These are phyloP conservation scores for Blastobasis adustella DNA, from an alignment of 2,888 invertebrate species.

Conservation along the genomic window DNA sequence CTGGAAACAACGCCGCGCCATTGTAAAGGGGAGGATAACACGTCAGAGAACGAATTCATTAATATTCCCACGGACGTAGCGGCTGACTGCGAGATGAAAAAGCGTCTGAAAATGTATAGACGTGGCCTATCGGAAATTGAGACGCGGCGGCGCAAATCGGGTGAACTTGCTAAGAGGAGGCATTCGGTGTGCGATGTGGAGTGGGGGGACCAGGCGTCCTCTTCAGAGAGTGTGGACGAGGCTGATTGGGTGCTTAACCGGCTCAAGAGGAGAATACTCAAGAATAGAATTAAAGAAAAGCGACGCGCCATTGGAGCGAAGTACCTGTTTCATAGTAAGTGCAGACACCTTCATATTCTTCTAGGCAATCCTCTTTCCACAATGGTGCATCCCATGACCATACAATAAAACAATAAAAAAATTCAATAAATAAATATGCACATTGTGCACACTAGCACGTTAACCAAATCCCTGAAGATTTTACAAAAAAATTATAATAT, in stretches of 20 bases:
- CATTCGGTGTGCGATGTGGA: conserved; percentile 51
- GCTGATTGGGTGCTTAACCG: conserved; percentile 67
- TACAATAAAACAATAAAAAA: too few species aligned
- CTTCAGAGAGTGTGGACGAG: conserved; percentile 70
- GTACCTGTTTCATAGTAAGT: conserved; percentile 48
- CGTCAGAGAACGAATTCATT: conserved; percentile 55
- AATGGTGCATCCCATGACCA: too few species aligned
- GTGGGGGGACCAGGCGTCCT: conserved; percentile 49
- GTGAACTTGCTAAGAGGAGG: conserved; percentile 47
- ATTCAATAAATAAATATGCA: too few species aligned
- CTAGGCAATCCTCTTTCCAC: too few species aligned
- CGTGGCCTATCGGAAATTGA: conserved; percentile 65
- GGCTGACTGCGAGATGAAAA: conserved; percentile 63
- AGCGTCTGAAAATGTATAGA: conserved; percentile 67
- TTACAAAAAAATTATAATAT: too few species aligned
- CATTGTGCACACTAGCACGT: too few species aligned
- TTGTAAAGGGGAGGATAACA: conserved; percentile 38
- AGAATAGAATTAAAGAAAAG: conserved; percentile 65
- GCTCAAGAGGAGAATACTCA: conserved; percentile 65
- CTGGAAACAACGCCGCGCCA: conserved; percentile 28
- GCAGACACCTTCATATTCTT: neutral
- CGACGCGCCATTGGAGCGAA: conserved; percentile 49
- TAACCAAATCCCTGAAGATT: too few species aligned
- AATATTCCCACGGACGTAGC: conserved; percentile 58
- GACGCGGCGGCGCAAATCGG: conserved; percentile 30